phyloP scores from a whole-genome alignment of 1,140 invertebrate genomes.

The Bradysia coprophila region DNA sequence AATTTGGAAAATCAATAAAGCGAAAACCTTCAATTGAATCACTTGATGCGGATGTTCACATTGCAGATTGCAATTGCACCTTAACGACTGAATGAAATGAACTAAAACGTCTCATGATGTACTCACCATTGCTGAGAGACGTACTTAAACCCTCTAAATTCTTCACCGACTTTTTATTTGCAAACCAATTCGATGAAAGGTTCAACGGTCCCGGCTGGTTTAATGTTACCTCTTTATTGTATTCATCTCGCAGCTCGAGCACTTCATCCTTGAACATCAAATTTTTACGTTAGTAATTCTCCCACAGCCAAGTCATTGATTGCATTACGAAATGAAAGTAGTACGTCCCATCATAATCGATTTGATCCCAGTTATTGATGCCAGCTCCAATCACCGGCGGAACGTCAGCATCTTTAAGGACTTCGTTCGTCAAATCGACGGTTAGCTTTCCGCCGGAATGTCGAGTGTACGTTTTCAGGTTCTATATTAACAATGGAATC shows the following conservation, averaged over 20 bases:
- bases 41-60: no score
- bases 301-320: not conserved
- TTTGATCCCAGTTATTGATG: constrained; percentile 17
- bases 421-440: constrained; percentile 22
- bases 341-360: constrained; percentile 20
- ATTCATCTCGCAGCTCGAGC: constrained; percentile 1
- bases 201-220: not conserved
- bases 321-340: constrained; percentile 12
- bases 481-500: no score
- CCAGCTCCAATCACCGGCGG: constrained; percentile 17
- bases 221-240: not conserved
- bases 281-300: not conserved
- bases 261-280: not conserved
- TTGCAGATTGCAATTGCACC: no score
- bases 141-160: not conserved
- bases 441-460: constrained; percentile 20
- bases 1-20: no score
- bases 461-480: constrained; percentile 18
- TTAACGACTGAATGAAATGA: no score
- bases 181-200: not conserved
- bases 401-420: constrained; percentile 18
- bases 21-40: no score
- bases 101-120: no score
- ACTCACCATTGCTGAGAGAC: not conserved
- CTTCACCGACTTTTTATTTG: not conserved